Conservation (phyloP, 2,113 vertebrate genomes). For the Gorsachius goisagi region DNA sequence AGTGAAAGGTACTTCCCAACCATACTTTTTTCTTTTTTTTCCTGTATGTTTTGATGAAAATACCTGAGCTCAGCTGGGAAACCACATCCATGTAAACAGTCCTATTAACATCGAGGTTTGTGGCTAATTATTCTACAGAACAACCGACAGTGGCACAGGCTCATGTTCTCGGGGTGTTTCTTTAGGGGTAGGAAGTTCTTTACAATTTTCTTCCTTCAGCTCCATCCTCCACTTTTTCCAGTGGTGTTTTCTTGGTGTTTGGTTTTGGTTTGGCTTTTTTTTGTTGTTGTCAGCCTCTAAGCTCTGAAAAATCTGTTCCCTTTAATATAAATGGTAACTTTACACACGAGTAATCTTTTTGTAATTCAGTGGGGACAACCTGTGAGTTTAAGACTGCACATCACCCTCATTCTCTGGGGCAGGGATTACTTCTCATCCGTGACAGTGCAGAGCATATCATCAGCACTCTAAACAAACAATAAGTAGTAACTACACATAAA, state of each 20-base stretch:
- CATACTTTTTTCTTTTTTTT: not conserved
- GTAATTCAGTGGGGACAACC: not conserved
- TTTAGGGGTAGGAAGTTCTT: not conserved
- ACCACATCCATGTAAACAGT: not conserved
- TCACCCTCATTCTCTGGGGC: not conserved
- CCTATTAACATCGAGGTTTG: not conserved
- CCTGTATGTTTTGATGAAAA: not conserved
- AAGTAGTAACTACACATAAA: not conserved
- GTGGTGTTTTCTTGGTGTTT: not conserved
- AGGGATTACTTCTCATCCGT: not conserved
- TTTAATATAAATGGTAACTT: not conserved
- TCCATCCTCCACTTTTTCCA: not conserved
- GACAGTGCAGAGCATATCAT: not conserved
- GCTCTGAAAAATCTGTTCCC: not conserved
- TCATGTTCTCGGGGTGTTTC: fast-evolving
- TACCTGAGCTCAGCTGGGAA: not conserved
- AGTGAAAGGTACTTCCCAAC: not conserved
- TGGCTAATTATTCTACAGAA: not conserved
- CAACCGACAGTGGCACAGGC: not conserved
- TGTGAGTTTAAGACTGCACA: not conserved
- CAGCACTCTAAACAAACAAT: not conserved
- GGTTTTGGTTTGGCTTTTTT: not conserved
- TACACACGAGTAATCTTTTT: not conserved
- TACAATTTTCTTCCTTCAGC: not conserved
- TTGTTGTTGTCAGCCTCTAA: not conserved